Conservation (phyloP, 1,140 invertebrate species). For the Drosophila azteca region DNA sequence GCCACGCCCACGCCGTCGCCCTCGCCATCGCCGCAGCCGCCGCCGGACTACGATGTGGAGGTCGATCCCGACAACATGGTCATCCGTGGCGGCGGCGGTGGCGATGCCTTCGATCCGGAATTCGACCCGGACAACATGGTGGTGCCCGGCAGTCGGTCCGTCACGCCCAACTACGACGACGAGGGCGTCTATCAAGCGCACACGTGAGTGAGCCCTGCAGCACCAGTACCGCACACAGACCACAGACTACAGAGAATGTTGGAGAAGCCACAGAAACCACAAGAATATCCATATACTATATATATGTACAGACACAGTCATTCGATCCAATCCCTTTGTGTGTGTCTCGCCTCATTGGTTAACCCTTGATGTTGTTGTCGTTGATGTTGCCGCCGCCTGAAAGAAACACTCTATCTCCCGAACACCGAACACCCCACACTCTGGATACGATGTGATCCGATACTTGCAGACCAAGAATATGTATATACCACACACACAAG, state of each 20-base stretch:
- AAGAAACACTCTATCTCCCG: constrained; percentile 26
- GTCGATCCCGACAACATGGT: constrained; percentile 82
- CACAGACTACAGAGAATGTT: constrained; percentile 23
- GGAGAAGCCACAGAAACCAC: constrained; percentile 46
- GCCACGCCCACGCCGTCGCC: constrained; percentile 70
- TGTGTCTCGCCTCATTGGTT: constrained; percentile 54
- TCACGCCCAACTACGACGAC: constrained; percentile 73
- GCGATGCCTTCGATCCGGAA: constrained; percentile 71
- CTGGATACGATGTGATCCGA: constrained; percentile 27
- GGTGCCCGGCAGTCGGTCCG: constrained; percentile 76
- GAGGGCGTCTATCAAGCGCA: constrained; percentile 80
- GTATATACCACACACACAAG: constrained; percentile 52
- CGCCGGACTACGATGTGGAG: constrained; percentile 78
- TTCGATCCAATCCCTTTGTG: constrained; percentile 36
- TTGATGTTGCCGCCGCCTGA: constrained; percentile 38
- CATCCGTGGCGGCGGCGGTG: constrained; percentile 64
- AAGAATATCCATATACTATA: constrained; percentile 16
- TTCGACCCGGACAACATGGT: constrained; percentile 82
- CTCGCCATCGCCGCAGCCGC: constrained; percentile 76
- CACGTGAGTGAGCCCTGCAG: constrained; percentile 74
- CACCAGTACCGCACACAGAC: constrained; percentile 32
- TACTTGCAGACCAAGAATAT: constrained; percentile 75
- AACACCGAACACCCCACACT: constrained; percentile 16
- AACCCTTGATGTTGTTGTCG: constrained; percentile 65
- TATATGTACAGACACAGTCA: constrained; percentile 77